These are phyloP conservation scores for Struthidea cinerea DNA, from an alignment of 2,113 vertebrate species.

Conservation along the genomic window DNA sequence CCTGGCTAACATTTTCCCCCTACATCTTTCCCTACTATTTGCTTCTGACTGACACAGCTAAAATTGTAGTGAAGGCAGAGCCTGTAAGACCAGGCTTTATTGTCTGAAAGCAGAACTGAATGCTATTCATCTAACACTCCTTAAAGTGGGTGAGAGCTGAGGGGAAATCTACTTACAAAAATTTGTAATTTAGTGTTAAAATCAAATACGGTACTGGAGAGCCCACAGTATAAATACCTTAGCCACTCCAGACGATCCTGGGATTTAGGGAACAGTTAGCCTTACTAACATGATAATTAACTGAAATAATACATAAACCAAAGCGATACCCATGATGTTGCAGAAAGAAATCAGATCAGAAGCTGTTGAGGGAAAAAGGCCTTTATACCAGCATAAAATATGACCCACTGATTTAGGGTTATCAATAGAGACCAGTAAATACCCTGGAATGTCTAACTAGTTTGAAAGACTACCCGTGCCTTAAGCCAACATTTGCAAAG, in stretches of 20 bases:
- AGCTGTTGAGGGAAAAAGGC: background rate
- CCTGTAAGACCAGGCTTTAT: background rate
- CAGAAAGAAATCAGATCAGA: conserved; percentile 8
- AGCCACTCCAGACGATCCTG: background rate
- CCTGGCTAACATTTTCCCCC: background rate
- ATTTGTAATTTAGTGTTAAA: background rate
- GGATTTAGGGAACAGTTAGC: background rate
- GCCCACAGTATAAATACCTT: background rate
- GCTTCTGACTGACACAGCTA: background rate
- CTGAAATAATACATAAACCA: background rate
- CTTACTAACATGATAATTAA: background rate
- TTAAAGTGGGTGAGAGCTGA: background rate
- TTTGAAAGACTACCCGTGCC: background rate
- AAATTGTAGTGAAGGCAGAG: conserved; percentile 31
- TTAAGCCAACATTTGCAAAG: background rate
- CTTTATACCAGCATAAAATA: background rate
- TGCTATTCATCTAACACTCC: background rate
- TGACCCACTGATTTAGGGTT: background rate
- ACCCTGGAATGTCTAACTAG: background rate
- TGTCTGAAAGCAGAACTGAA: conserved; percentile 8
- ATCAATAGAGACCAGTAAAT: conserved; percentile 26
- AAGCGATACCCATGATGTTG: background rate
- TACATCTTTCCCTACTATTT: background rate
- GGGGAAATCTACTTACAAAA: conserved; percentile 24
- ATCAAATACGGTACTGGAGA: background rate